These are phyloP conservation scores for Seira musarum DNA, from an alignment of 2,888 invertebrate genomes.

Conservation along the genomic window DNA sequence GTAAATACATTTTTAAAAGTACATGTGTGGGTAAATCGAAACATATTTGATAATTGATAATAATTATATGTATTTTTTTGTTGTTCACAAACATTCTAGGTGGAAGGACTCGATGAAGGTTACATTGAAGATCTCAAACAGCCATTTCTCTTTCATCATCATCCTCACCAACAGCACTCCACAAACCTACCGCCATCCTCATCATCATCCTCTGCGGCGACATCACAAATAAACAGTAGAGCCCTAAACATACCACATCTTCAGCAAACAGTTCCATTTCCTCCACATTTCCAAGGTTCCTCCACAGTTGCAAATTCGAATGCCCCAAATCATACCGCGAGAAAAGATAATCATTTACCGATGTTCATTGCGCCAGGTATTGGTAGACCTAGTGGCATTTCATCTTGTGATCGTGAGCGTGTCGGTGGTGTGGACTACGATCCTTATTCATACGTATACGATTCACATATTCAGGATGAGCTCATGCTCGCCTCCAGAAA, in stretches of 20 bases:
- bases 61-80: conserved; percentile 32
- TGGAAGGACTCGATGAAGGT: conserved; percentile 68
- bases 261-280: conserved; percentile 17
- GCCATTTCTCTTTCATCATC: conserved; percentile 54
- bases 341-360: conserved; percentile 24
- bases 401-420: neutral
- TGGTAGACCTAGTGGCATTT: too few relatives aligned
- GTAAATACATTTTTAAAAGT: neutral
- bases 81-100: conserved; percentile 40
- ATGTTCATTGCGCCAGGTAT: conserved; percentile 20
- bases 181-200: conserved; percentile 9
- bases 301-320: neutral
- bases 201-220: conserved; percentile 11
- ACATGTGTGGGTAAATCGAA: too few relatives aligned
- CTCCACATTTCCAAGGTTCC: conserved; percentile 26
- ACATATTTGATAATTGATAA: neutral
- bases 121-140: conserved; percentile 69
- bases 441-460: conserved; percentile 69
- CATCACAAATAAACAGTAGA: conserved; percentile 36
- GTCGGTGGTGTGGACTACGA: conserved; percentile 54
- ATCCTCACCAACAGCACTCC: conserved; percentile 22
- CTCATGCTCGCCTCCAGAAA: conserved; percentile 8
- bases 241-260: conserved; percentile 21
- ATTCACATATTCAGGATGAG: conserved; percentile 63
- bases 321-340: neutral